These are phyloP conservation scores for Drosophila obscura DNA, from an alignment of 1,140 invertebrate species.

Conservation along the genomic window DNA sequence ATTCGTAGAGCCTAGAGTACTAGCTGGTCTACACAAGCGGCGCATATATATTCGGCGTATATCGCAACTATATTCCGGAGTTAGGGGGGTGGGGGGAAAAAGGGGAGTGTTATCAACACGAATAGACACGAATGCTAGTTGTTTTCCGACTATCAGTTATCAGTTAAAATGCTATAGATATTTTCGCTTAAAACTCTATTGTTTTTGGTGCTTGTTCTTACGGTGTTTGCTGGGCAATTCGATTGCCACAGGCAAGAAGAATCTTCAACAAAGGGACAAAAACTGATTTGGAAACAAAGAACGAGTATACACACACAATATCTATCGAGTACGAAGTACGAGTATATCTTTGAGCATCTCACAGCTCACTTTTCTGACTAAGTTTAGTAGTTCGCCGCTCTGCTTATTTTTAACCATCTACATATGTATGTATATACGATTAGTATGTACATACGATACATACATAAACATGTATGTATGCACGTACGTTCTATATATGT, in stretches of 20 bases:
- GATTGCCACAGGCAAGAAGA: conserved; percentile 53
- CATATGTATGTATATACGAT: too few relatives aligned
- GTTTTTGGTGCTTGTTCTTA: conserved; percentile 83
- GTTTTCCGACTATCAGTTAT: conserved; percentile 47
- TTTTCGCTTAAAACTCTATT: conserved; percentile 75
- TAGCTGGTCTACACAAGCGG: conserved; percentile 56
- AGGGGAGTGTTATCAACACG: conserved; percentile 7
- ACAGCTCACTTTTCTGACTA: conserved; percentile 24
- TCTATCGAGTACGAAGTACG: too few relatives aligned
- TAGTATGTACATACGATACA: not conserved
- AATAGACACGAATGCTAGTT: conserved; percentile 46
- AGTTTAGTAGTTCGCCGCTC: conserved; percentile 13
- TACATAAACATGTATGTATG: too few relatives aligned
- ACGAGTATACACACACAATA: not conserved
- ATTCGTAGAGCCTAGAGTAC: conserved; percentile 48
- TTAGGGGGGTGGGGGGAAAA: conserved; percentile 19
- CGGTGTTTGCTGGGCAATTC: conserved; percentile 74
- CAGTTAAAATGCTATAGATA: conserved; percentile 50
- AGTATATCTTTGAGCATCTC: conserved; percentile 49
- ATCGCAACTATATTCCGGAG: not conserved
- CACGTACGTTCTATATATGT: not conserved
- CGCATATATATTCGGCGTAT: conserved; percentile 10
- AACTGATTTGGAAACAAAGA: conserved; percentile 32
- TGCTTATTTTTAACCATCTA: conserved; percentile 27
- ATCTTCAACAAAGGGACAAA: conserved; percentile 57